Conservation (phyloP, 53 echinoderm and acorn worm species). For the Actinopyga echinites region DNA sequence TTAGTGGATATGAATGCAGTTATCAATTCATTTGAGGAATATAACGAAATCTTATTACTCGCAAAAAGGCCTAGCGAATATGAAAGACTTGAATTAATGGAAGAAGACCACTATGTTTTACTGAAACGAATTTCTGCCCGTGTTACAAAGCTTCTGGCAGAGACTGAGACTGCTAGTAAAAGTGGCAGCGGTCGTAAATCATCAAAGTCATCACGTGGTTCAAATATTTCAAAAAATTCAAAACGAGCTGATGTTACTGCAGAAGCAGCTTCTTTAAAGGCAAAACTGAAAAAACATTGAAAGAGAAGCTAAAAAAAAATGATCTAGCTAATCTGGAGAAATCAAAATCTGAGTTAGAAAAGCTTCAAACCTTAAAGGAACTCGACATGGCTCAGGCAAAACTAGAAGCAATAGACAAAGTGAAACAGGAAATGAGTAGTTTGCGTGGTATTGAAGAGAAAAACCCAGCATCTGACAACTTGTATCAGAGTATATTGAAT, state of each 20-base stretch:
- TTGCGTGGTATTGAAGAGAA: not conserved
- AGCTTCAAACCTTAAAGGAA: not conserved
- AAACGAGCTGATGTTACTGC: not conserved
- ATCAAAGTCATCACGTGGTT: too few relatives aligned
- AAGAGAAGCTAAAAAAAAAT: not conserved
- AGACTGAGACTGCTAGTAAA: too few relatives aligned
- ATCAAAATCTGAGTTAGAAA: not conserved
- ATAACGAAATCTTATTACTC: not conserved
- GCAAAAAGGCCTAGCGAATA: not conserved
- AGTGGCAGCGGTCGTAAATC: too few relatives aligned
- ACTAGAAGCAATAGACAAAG: not conserved
- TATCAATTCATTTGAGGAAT: not conserved
- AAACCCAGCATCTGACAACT: too few relatives aligned
- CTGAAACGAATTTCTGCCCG: not conserved
- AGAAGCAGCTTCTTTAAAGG: not conserved
- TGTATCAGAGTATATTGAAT: too few relatives aligned
- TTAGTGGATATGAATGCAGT: not conserved
- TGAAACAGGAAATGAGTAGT: not conserved
- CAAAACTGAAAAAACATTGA: not conserved
- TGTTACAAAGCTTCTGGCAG: not conserved
- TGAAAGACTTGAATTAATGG: not conserved
- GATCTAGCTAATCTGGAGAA: too few relatives aligned
- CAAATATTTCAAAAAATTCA: too few relatives aligned
- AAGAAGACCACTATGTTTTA: not conserved
- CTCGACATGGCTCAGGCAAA: slow-evolving; percentile 4